These are phyloP conservation scores for Panurus biarmicus DNA, from an alignment of 2,113 vertebrate species.

Conservation along the genomic window DNA sequence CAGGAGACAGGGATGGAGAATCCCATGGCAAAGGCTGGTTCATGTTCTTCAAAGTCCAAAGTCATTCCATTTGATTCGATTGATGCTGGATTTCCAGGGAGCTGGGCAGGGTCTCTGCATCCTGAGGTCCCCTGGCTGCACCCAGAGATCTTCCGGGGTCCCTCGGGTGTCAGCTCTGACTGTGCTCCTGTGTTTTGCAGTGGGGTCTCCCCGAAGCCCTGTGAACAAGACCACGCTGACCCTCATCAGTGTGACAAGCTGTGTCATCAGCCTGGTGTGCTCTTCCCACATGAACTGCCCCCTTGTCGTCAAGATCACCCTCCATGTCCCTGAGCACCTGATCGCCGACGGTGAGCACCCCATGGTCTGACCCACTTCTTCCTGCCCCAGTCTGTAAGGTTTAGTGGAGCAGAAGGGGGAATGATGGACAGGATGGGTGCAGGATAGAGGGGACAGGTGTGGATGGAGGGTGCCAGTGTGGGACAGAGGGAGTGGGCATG, in stretches of 20 bases:
- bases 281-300: conserved; percentile 90
- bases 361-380: accelerated
- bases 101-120: neutral
- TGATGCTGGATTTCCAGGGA: neutral
- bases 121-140: neutral
- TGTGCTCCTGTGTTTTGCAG: neutral
- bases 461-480: neutral
- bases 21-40: neutral
- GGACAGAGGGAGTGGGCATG: neutral
- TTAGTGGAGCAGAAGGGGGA: neutral
- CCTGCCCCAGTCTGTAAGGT: neutral
- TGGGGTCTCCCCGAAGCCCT: conserved; percentile 93
- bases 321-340: conserved; percentile 95
- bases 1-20: neutral
- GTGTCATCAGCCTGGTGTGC: conserved; percentile 88
- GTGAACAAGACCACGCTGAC: conserved; percentile 98
- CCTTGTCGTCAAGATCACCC: conserved; percentile 88
- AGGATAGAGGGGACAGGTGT: neutral
- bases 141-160: neutral
- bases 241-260: conserved; percentile 93
- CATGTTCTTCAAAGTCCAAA: neutral
- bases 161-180: neutral
- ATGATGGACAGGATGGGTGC: neutral
- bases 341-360: conserved; percentile 86
- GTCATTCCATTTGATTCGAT: neutral